phyloP scores from a whole-genome alignment of 2,113 vertebrate genomes.

The Cyprinus carpio region DNA sequence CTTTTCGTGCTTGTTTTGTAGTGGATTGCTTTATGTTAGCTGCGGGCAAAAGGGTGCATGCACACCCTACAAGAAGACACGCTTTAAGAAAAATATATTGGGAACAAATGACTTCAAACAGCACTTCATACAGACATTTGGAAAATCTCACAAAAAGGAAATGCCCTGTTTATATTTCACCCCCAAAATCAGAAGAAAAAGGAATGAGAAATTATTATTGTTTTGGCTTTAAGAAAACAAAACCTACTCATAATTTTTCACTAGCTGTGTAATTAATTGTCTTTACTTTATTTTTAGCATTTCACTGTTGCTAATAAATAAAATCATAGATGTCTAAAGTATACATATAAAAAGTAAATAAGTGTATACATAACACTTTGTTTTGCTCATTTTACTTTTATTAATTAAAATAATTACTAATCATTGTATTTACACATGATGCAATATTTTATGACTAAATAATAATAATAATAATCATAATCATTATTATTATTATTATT shows the following conservation, averaged over 20 bases:
- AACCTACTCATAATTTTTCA: not conserved
- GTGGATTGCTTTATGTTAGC: conserved; percentile 7
- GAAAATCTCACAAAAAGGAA: not conserved
- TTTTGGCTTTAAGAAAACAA: not conserved
- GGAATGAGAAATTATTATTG: not conserved
- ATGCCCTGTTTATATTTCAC: not conserved
- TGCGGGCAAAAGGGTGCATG: conserved; percentile 12
- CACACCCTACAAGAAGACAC: not conserved
- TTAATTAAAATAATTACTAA: not conserved
- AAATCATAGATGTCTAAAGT: not conserved
- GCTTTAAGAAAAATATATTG: not conserved
- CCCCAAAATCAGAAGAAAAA: not conserved
- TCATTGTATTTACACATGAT: not conserved
- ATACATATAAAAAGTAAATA: not conserved
- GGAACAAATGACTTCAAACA: not conserved
- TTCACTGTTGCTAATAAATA: not conserved
- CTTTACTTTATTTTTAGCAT: not conserved
- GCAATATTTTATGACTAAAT: not conserved
- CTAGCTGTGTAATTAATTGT: not conserved
- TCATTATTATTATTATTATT: no score
- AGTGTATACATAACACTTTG: not conserved
- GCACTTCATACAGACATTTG: not conserved
- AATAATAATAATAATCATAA: no score
- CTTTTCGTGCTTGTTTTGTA: conserved; percentile 26
- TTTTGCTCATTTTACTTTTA: not conserved